These are phyloP conservation scores for Gopherus evgoodei DNA, from an alignment of 2,113 vertebrate genomes.

Conservation along the genomic window DNA sequence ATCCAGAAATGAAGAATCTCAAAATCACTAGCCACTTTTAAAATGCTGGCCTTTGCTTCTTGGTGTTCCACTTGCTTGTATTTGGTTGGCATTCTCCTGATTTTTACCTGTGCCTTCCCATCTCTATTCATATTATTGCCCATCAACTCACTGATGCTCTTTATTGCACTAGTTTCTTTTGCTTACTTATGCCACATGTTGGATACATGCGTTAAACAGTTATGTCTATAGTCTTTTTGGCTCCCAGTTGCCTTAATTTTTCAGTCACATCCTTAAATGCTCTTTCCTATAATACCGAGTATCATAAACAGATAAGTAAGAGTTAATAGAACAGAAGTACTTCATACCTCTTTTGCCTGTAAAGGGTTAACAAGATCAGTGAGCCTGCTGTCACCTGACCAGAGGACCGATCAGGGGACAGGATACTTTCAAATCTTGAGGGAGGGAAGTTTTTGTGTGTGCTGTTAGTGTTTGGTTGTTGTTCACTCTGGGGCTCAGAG, in stretches of 20 bases:
- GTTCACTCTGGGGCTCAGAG: too few relatives aligned
- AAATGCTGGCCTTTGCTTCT: neutral
- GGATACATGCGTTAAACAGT: neutral
- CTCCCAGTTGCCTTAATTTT: constrained; percentile 17
- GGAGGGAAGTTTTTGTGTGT: too few relatives aligned
- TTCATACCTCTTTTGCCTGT: too few relatives aligned
- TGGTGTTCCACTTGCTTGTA: neutral
- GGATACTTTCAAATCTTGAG: too few relatives aligned
- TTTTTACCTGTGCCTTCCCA: neutral
- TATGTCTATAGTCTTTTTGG: neutral
- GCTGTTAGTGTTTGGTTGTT: too few relatives aligned
- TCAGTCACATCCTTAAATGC: constrained; percentile 12
- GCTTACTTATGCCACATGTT: neutral
- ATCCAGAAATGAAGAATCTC: neutral
- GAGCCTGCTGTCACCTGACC: too few relatives aligned
- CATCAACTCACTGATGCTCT: neutral
- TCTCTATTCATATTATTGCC: neutral
- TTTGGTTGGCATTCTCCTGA: constrained; percentile 8
- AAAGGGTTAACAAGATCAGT: too few relatives aligned
- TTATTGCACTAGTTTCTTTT: neutral
- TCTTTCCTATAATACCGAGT: neutral
- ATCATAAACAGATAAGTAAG: too few relatives aligned
- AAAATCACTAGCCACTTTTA: neutral
- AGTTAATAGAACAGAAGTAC: too few relatives aligned
- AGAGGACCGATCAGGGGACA: too few relatives aligned